These are phyloP conservation scores for Aythya fuligula DNA, from an alignment of 2,797 vertebrate genomes.

Conservation along the genomic window DNA sequence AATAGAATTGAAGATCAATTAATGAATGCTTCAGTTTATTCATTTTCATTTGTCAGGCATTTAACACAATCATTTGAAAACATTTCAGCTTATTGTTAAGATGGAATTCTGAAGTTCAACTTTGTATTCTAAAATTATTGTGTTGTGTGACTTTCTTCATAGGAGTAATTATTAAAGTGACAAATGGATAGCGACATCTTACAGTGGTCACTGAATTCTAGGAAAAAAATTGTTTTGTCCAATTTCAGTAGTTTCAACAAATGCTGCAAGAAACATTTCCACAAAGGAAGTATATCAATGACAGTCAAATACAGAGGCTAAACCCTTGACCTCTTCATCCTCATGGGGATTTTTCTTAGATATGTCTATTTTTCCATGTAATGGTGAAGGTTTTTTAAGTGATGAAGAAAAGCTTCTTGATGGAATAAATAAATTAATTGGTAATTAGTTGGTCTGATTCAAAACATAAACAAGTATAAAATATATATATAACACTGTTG, in stretches of 20 bases:
- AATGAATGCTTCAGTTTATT: neutral
- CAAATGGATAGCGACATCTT: neutral
- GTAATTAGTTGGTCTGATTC: neutral
- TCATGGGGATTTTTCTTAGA: neutral
- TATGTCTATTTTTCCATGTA: neutral
- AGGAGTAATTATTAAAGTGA: neutral
- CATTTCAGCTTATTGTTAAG: neutral
- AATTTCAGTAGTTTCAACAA: neutral
- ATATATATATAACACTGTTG: neutral
- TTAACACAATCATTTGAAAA: accelerated
- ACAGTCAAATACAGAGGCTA: neutral
- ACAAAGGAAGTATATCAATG: neutral
- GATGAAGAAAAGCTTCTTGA: neutral
- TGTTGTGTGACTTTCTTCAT: neutral
- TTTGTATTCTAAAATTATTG: neutral
- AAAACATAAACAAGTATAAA: neutral
- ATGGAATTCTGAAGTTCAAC: neutral
- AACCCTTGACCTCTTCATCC: neutral
- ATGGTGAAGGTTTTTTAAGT: neutral
- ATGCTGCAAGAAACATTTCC: neutral
- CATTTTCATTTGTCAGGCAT: neutral
- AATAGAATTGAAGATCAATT: neutral
- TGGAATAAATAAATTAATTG: neutral
- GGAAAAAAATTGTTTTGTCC: neutral
- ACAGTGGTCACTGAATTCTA: neutral